These are phyloP conservation scores for Nineta flava DNA, from an alignment of 2,888 invertebrate genomes.

Conservation along the genomic window DNA sequence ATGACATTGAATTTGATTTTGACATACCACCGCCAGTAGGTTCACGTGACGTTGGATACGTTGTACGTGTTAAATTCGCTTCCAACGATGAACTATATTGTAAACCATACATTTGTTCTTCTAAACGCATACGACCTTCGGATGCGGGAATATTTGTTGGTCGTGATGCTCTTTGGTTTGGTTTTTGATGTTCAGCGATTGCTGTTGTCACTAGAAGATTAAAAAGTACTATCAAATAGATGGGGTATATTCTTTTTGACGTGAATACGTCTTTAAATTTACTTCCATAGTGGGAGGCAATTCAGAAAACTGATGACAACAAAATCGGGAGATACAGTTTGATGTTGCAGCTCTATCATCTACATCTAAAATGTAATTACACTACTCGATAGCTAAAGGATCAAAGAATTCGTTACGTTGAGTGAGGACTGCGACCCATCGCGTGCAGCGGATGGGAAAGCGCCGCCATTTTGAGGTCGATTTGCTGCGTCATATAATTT, in stretches of 20 bases:
- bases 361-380: too few relatives aligned
- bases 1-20: slow-evolving; percentile 12
- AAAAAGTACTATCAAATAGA: slow-evolving; percentile 8
- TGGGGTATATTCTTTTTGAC: neutral
- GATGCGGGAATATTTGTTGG: slow-evolving; percentile 31
- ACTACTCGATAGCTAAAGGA: too few relatives aligned
- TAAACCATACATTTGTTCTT: slow-evolving; percentile 25
- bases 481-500: too few relatives aligned
- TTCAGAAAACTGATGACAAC: too few relatives aligned
- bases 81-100: slow-evolving; percentile 45
- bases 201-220: too few relatives aligned
- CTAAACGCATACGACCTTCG: slow-evolving; percentile 39
- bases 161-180: slow-evolving; percentile 2
- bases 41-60: slow-evolving; percentile 13
- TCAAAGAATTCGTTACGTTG: too few relatives aligned
- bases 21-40: slow-evolving; percentile 13
- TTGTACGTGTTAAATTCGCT: slow-evolving; percentile 33
- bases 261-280: neutral
- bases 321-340: too few relatives aligned
- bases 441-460: too few relatives aligned
- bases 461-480: too few relatives aligned
- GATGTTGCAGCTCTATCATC: too few relatives aligned
- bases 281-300: too few relatives aligned
- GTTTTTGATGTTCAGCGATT: slow-evolving; percentile 23
- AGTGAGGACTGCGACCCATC: too few relatives aligned